phyloP scores from a whole-genome alignment of 1,140 invertebrate genomes.

The Brachionus calyciflorus region DNA sequence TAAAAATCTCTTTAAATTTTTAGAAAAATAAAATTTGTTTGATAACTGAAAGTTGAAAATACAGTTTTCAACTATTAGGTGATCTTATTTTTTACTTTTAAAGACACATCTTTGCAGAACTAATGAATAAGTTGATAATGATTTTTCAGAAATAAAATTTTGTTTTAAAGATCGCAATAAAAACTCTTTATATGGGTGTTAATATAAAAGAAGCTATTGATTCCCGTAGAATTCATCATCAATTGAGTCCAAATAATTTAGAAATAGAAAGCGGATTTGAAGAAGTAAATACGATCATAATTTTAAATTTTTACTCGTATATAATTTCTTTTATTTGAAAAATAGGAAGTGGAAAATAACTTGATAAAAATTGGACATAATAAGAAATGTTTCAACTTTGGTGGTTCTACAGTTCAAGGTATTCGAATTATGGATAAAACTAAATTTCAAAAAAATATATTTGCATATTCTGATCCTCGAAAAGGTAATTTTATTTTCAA shows the following conservation, averaged over 20 bases:
- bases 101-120: too few species aligned
- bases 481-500: conserved; percentile 23
- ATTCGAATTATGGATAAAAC: neutral
- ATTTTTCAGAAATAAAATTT: conserved; percentile 66
- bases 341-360: neutral
- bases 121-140: neutral
- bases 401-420: conserved; percentile 43
- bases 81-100: too few species aligned
- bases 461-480: conserved; percentile 30
- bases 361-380: conserved; percentile 27
- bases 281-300: conserved; percentile 62
- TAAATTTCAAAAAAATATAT: neutral
- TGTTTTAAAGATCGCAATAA: conserved; percentile 65
- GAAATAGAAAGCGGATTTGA: conserved; percentile 75
- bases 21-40: neutral
- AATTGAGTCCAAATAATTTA: conserved; percentile 78
- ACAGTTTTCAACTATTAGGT: too few species aligned
- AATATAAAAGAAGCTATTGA: conserved; percentile 84
- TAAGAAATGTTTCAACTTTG: conserved; percentile 26
- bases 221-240: conserved; percentile 82
- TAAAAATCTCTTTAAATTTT: too few species aligned
- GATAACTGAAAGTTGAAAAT: neutral
- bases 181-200: conserved; percentile 77
- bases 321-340: neutral
- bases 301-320: neutral